phyloP scores from a whole-genome alignment of 2,888 invertebrate genomes.

The Anagyrus pseudococci region DNA sequence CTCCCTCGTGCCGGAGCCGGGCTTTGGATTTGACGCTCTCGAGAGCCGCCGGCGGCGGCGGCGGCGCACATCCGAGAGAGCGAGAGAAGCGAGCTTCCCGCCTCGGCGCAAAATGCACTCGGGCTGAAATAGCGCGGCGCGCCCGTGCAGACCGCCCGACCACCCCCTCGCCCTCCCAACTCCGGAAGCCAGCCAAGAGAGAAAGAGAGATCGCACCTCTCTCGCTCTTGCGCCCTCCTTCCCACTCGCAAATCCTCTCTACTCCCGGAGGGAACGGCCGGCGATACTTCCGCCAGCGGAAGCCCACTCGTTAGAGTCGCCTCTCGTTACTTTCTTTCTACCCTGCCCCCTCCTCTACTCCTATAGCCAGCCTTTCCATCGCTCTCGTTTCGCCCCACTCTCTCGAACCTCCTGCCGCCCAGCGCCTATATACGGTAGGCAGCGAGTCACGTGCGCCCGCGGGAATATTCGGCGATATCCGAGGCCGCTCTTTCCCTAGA shows the following conservation, averaged over 20 bases:
- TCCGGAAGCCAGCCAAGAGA: slow-evolving; percentile 13
- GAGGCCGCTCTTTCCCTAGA: neutral
- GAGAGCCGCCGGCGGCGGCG: neutral
- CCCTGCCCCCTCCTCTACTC: neutral
- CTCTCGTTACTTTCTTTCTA: neutral
- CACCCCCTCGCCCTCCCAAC: slow-evolving; percentile 30
- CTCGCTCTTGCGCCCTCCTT: too few species aligned
- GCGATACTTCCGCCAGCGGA: slow-evolving; percentile 22
- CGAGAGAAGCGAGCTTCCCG: slow-evolving; percentile 1
- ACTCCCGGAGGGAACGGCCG: neutral
- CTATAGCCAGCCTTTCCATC: neutral
- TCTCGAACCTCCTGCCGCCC: too few species aligned
- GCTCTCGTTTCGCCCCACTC: slow-evolving; percentile 3
- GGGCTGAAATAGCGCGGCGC: too few species aligned
- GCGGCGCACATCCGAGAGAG: slow-evolving; percentile 8
- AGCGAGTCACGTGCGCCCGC: too few species aligned
- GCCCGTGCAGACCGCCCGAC: too few species aligned
- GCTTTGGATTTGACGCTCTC: slow-evolving; percentile 22
- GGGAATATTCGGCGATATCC: neutral
- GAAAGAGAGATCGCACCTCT: too few species aligned
- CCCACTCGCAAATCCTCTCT: neutral
- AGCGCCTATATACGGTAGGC: too few species aligned
- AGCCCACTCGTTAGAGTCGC: slow-evolving; percentile 7
- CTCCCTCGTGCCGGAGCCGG: slow-evolving; percentile 17
- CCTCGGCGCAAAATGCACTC: too few species aligned